A percentile compares a stretch with the other conserved stretches of the same genome.
Conservation (phyloP, 64 coral and sea anemone species). For the Stylophora pistillata region DNA sequence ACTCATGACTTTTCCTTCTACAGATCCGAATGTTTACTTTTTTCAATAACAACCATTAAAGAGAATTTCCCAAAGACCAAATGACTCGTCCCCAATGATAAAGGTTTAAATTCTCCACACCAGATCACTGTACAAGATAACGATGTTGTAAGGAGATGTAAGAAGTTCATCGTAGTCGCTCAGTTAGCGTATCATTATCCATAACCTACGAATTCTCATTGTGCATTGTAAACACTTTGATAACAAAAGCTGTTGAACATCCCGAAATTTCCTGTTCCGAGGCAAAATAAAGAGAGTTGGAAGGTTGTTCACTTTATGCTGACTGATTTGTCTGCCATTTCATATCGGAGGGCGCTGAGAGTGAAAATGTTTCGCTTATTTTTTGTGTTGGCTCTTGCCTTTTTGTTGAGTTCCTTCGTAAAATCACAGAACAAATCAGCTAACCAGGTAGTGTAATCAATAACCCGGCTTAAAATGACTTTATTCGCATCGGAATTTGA, state of each 20-base stretch:
- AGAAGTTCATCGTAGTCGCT: background rate
- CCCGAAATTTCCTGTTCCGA: background rate
- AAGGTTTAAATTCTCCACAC: background rate
- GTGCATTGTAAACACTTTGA: background rate
- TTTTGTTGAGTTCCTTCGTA: background rate
- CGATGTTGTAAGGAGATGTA: background rate
- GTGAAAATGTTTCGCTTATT: slow-evolving; percentile 4
- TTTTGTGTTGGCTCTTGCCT: background rate
- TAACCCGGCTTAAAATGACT: too few relatives aligned
- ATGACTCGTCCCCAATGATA: background rate
- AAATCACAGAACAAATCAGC: background rate
- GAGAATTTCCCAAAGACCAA: background rate
- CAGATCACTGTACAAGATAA: background rate
- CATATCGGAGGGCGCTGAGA: background rate
- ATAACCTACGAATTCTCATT: too few relatives aligned
- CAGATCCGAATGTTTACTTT: background rate
- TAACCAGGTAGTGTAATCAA: background rate
- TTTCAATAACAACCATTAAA: background rate
- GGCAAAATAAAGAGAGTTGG: background rate
- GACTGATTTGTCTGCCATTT: background rate
- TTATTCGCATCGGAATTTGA: too few relatives aligned
- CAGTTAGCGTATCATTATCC: background rate
- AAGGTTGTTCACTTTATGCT: background rate
- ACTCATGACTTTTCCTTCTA: too few relatives aligned
- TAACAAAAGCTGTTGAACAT: background rate